Evolutionary conservation across 2,113 vertebrate genomes (phyloP).

Genomic region (Phylloscopus trochilus): DNA sequence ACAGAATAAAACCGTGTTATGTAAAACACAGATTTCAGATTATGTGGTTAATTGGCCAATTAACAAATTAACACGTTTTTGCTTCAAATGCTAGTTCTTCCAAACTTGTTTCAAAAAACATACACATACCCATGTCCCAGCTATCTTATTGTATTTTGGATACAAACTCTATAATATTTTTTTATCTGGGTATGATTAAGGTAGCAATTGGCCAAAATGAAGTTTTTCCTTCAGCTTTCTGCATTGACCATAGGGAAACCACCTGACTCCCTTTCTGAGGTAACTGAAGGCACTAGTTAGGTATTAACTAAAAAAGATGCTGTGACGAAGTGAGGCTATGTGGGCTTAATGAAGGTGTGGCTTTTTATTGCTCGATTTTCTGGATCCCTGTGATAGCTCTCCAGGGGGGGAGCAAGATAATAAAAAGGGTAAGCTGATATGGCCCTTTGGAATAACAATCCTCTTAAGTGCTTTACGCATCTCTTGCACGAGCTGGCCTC

Average conservation of each 20-base stretch:
- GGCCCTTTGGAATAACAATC: not conserved
- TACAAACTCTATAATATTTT: not conserved
- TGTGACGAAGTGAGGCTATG: not conserved
- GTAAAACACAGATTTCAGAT: not conserved
- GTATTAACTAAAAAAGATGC: not conserved
- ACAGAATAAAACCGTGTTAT: not conserved
- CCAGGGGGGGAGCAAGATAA: not conserved
- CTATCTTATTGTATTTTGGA: not conserved
- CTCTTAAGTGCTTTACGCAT: not conserved
- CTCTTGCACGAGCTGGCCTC: not conserved
- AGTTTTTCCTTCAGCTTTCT: not conserved
- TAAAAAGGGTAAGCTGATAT: slow-evolving; percentile 19
- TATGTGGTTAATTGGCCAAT: not conserved
- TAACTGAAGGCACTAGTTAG: not conserved
- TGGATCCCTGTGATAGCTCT: not conserved
- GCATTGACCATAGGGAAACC: not conserved
- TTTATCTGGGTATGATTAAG: not conserved
- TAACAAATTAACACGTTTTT: not conserved
- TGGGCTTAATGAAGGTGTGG: not conserved
- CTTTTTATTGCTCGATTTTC: not conserved
- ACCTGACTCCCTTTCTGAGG: not conserved
- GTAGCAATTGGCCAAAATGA: not conserved
- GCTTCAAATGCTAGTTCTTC: not conserved
- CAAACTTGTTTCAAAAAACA: not conserved
- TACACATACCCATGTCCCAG: accelerated